Evolutionary conservation across 1,140 invertebrate genomes (phyloP), one percentile per base, ranked within the genome.

Genomic region (Cydia amplana): DNA sequence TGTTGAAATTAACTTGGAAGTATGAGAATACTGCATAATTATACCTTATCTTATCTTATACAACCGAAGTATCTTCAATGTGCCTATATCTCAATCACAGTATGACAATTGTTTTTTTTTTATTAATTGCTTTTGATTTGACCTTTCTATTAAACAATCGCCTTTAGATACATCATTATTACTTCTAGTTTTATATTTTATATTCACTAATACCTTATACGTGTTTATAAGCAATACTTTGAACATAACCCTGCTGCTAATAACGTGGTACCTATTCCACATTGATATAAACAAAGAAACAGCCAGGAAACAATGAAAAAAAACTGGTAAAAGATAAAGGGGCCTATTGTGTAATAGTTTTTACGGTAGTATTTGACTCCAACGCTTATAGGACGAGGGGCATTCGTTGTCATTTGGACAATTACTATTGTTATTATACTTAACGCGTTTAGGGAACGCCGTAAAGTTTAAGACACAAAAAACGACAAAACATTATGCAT

Each of bases 371-470:
- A n/a, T 20, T 60, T 60, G 20, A 60, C 65, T 40, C 65, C 65
- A 14, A 0, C 28, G 64, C 18, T 43, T 43, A 70, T 70, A 3
- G 65, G 16, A 70, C 32, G 32, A 36, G 65, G 65, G 65, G 9
- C 32, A 70, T 70, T 70, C 65, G n/a, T 20, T 70, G 65, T 70
- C 65, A 70, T 70, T 70, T 70, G 43, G 65, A 70, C 65, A 70
- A 70, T 70, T 9, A 70, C 65, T 3, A 70, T 70, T 70, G 65
- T 70, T 70, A 40, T 70, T 36, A 70, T 36, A 70, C 65, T 70
- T 70, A 70, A 70, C 65, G 28, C 32, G 32, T 70, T 70, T 70
- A 40, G 28, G 64, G 64, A 36, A 32, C 32, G 65, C 65, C n/a
- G 36, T 70, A 70, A 70, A 70, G 36, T 70, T 40, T 20, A 18